phyloP scores from a whole-genome alignment of 1,140 invertebrate species.

The Temnothorax nylanderi region DNA sequence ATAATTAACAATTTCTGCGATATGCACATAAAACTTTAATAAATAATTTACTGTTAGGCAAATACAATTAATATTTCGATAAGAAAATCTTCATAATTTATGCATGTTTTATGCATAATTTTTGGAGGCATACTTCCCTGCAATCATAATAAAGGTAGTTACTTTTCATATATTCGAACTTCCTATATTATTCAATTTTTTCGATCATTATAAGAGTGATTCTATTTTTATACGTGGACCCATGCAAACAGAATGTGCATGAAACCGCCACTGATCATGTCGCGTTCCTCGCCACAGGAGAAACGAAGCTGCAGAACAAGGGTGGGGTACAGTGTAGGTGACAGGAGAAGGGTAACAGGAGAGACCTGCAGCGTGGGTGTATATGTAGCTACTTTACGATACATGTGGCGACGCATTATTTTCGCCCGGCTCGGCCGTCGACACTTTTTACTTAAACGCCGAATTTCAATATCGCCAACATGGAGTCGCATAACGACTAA shows the following conservation, averaged over 20 bases:
- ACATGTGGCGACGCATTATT: slow-evolving; percentile 32
- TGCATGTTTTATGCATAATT: background rate
- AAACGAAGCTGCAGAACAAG: slow-evolving; percentile 43
- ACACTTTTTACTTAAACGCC: slow-evolving; percentile 7
- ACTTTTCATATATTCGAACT: background rate
- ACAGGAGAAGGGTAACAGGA: background rate
- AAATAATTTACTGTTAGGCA: background rate
- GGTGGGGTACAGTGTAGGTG: background rate
- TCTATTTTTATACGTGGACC: slow-evolving; percentile 19
- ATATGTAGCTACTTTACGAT: slow-evolving; percentile 48
- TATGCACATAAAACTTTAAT: background rate
- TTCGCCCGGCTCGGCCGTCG: slow-evolving; percentile 5
- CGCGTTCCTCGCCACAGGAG: background rate
- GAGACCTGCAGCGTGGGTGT: slow-evolving; percentile 40
- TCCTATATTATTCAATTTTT: background rate
- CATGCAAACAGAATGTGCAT: background rate
- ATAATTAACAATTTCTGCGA: slow-evolving; percentile 1
- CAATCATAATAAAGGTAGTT: background rate
- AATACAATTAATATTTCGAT: background rate
- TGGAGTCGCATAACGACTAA: background rate
- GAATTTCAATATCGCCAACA: background rate
- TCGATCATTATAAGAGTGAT: background rate
- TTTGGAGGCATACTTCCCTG: background rate
- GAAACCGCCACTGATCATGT: slow-evolving; percentile 24
- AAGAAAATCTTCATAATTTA: background rate